Conservation (phyloP, 2,113 vertebrate genomes). For the Hydrochoerus hydrochaeris region DNA sequence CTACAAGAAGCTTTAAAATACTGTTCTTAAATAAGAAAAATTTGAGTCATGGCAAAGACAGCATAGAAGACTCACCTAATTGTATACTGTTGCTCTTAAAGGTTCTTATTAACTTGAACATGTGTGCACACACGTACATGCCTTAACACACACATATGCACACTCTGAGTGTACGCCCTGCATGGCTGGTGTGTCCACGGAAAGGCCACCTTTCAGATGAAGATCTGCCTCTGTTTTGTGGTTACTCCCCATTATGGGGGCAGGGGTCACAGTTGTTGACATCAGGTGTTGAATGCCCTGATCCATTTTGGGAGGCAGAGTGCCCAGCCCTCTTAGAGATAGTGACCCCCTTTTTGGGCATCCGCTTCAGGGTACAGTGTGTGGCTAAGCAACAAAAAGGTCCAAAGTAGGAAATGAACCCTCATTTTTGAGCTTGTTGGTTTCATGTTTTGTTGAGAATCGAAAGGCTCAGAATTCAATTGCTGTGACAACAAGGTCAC, state of each 20-base stretch:
- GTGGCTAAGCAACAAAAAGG: not conserved
- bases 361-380: fast-evolving
- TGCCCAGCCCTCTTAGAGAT: not conserved
- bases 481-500: fast-evolving
- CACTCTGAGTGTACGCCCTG: not conserved
- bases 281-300: fast-evolving
- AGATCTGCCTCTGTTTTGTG: fast-evolving
- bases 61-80: not conserved
- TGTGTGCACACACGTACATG: fast-evolving
- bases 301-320: fast-evolving
- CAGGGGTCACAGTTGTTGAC: not conserved
- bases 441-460: fast-evolving
- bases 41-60: not conserved
- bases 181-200: not conserved
- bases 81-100: fast-evolving
- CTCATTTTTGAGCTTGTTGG: fast-evolving
- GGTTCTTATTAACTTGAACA: not conserved
- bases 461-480: not conserved
- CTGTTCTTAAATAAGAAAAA: not conserved
- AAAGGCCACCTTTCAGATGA: fast-evolving
- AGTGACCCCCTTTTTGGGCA: not conserved
- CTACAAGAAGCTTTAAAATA: not conserved
- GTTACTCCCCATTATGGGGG: fast-evolving
- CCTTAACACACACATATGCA: fast-evolving
- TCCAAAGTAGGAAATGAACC: not conserved